Evolutionary conservation across 2,888 invertebrate genomes (phyloP), one percentile per base, ranked within the genome.

Genomic region (Drosophila mercatorum): DNA sequence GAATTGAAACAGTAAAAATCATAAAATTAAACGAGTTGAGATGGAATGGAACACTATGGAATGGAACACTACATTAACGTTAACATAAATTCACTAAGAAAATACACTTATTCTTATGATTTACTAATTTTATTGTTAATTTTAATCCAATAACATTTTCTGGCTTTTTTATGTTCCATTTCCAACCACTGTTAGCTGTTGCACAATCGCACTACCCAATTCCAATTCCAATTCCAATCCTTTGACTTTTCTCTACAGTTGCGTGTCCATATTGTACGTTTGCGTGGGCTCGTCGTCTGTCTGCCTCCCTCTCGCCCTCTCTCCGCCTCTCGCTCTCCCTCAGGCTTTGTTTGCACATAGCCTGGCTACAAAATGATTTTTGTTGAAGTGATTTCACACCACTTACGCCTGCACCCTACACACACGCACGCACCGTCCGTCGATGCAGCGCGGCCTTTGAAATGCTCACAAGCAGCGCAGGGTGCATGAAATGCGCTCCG

Each of bases 341-440:
- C 72, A 57, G 63, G 61, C 73, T 67, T 81, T 81, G 81, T 81
- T 78, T 72, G 77, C 22, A 10, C 64, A 28, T 17, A 62, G 57
- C 64, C 44, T 47, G 61, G 51, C 63, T 58, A 66, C 81, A 77
- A 81, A 67, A 66, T 63, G 81, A 78, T 78, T 80, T 78, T 78
- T 40, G 36, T 77, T 63, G 44, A 78, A 80, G 66, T 78, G 78
- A 78, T 78, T 78, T 81, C 78, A 81, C 78, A 78, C 78, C 73
- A 78, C 66, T 78, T 77, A 77, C 58, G 47, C 60, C 47, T 31
- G 52, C 59, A 75, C 76, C 51, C 63, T 66, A 56, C 68, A 40
- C 67, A 10, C 41, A 28, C 34, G n/a, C 4, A n/a, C 31, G 11
- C 55, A 17, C 22, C 14, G 49, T 43, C 60, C 68, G 64, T 66